These are phyloP conservation scores for Himalopsyche japonica DNA, from an alignment of 2,888 invertebrate genomes.

Conservation along the genomic window DNA sequence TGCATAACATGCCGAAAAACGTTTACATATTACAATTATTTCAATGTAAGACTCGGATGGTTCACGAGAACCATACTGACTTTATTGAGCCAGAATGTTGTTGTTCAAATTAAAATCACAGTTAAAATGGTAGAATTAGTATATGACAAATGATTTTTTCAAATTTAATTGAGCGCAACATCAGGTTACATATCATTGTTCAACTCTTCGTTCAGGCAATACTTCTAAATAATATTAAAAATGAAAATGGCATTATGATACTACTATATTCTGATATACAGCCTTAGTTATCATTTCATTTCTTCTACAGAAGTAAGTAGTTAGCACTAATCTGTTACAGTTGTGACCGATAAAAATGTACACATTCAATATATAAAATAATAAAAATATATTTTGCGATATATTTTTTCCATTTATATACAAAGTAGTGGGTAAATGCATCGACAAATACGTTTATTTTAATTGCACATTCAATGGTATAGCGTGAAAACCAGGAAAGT, in stretches of 20 bases:
- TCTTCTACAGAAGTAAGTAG: background rate
- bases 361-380: background rate
- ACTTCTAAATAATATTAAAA: background rate
- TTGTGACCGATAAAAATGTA: conserved; percentile 3
- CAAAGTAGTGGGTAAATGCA: conserved; percentile 24
- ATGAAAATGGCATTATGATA: background rate
- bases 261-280: background rate
- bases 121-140: background rate
- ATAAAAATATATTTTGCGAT: background rate
- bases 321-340: background rate
- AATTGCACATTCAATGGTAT: conserved; percentile 38
- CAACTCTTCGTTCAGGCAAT: background rate
- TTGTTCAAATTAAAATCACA: background rate
- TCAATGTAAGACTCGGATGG: background rate
- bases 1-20: background rate
- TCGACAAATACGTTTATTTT: conserved; percentile 34
- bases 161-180: background rate
- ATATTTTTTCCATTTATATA: conserved; percentile 5
- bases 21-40: background rate
- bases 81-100: background rate
- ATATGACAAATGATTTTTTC: background rate
- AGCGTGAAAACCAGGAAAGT: conserved; percentile 16
- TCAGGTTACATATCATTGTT: background rate
- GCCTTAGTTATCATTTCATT: background rate
- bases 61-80: background rate